Conservation (phyloP, 2,113 vertebrate species). For the Eurypyga helias region DNA sequence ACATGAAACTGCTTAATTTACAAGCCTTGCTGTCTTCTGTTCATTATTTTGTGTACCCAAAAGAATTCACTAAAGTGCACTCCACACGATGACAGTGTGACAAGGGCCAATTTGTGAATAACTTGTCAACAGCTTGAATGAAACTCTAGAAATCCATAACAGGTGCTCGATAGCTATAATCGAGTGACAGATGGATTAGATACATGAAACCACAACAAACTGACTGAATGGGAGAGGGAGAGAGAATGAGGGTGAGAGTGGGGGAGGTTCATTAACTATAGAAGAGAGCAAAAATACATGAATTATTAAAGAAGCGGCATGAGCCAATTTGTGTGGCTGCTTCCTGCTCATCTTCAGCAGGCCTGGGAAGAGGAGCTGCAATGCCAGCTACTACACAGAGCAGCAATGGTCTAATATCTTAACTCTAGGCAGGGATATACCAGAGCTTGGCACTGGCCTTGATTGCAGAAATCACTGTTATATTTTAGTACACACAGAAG, state of each 20-base stretch:
- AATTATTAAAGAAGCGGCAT: slow-evolving; percentile 72
- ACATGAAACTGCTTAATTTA: slow-evolving; percentile 51
- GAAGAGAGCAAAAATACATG: slow-evolving; percentile 76
- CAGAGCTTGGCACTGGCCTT: slow-evolving; percentile 54
- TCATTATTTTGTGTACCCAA: slow-evolving; percentile 73
- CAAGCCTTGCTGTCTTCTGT: slow-evolving; percentile 54
- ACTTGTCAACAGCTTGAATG: slow-evolving; percentile 76
- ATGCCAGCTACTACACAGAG: slow-evolving; percentile 56
- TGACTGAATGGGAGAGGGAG: slow-evolving; percentile 71
- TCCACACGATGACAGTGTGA: slow-evolving; percentile 68
- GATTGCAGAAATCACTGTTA: slow-evolving; percentile 55
- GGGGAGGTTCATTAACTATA: slow-evolving; percentile 74
- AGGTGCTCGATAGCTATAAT: slow-evolving; percentile 75
- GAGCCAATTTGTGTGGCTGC: slow-evolving; percentile 65
- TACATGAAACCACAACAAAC: slow-evolving; percentile 76
- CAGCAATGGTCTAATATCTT: slow-evolving; percentile 29
- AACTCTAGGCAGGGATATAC: slow-evolving; percentile 17
- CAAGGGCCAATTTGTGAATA: slow-evolving; percentile 77
- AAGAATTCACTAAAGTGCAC: slow-evolving; percentile 72
- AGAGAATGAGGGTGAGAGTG: slow-evolving; percentile 56
- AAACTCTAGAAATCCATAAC: slow-evolving; percentile 75
- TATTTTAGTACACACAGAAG: slow-evolving; percentile 8
- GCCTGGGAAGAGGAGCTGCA: slow-evolving; percentile 45
- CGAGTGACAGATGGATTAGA: slow-evolving; percentile 78
- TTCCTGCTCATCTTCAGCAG: slow-evolving; percentile 70